Evolutionary conservation across 1,140 invertebrate species (phyloP).

Genomic region (Drosophila albomicans): DNA sequence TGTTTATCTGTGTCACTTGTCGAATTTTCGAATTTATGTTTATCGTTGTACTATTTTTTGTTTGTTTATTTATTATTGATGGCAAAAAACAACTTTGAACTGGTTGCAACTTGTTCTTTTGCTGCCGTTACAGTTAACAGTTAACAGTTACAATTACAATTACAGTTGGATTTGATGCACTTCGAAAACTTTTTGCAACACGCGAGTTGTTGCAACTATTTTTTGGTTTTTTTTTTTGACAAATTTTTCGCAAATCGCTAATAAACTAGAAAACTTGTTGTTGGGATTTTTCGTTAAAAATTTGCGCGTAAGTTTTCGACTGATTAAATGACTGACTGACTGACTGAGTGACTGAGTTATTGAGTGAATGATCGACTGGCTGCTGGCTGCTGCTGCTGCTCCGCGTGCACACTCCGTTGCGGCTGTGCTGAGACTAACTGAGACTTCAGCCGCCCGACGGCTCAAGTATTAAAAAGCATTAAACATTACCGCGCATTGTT

Average conservation of each 20-base stretch:
- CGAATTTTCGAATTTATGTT: slow-evolving; percentile 34
- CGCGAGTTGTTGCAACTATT: slow-evolving; percentile 21
- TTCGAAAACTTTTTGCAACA: slow-evolving; percentile 27
- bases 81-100: slow-evolving; percentile 34
- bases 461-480: slow-evolving; percentile 84
- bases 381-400: slow-evolving; percentile 57
- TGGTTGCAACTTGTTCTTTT: slow-evolving; percentile 42
- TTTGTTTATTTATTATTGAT: neutral
- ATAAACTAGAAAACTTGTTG: slow-evolving; percentile 29
- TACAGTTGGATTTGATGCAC: slow-evolving; percentile 35
- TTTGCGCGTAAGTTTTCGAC: slow-evolving; percentile 33
- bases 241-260: slow-evolving; percentile 38
- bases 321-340: slow-evolving; percentile 22
- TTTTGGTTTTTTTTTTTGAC: slow-evolving; percentile 14
- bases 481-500: slow-evolving; percentile 67
- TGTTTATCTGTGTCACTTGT: slow-evolving; percentile 47
- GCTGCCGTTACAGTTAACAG: slow-evolving; percentile 17
- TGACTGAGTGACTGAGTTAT: slow-evolving; percentile 18
- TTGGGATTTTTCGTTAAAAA: slow-evolving; percentile 51
- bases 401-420: slow-evolving; percentile 84
- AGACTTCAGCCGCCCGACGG: slow-evolving; percentile 73
- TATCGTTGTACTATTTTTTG: slow-evolving; percentile 15
- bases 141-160: slow-evolving; percentile 14
- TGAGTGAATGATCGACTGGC: slow-evolving; percentile 15
- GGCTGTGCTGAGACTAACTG: slow-evolving; percentile 84